phyloP scores from a whole-genome alignment of 2,113 vertebrate genomes.

The Gymnocephalus cernua region DNA sequence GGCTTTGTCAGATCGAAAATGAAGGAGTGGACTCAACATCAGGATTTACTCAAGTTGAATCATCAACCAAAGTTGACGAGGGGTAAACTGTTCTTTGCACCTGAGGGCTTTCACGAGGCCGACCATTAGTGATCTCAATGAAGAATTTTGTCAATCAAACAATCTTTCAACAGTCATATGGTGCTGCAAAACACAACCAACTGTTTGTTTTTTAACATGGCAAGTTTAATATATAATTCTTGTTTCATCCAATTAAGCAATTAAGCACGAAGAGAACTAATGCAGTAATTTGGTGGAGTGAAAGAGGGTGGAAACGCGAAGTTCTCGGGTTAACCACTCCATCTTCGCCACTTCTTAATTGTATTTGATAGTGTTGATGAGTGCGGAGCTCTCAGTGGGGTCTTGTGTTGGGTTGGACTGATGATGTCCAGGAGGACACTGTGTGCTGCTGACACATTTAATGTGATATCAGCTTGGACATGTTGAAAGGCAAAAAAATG shows the following conservation, averaged over 20 bases:
- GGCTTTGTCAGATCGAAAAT: conserved; percentile 70
- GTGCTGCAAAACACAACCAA: background rate
- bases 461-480: conserved; percentile 16
- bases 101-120: conserved; percentile 37
- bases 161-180: conserved; percentile 20
- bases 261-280: conserved; percentile 10
- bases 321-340: conserved; percentile 11
- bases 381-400: conserved; percentile 29
- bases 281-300: conserved; percentile 25
- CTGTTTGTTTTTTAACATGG: background rate
- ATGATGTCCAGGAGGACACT: conserved; percentile 34
- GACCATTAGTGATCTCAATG: background rate
- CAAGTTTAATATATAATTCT: conserved; percentile 20
- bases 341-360: conserved; percentile 3
- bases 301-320: background rate
- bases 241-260: conserved; percentile 23
- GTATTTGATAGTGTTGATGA: conserved; percentile 31
- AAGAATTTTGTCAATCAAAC: conserved; percentile 17
- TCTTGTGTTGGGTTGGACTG: conserved; percentile 16
- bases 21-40: conserved; percentile 64
- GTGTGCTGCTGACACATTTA: conserved; percentile 31
- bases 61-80: conserved; percentile 41
- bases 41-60: conserved; percentile 67
- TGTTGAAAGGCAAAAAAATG: conserved; percentile 15
- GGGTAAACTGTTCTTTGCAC: conserved; percentile 45